Evolutionary conservation across 2,888 invertebrate genomes (phyloP), one percentile per base, ranked within the genome.

Genomic region (Meliscaeva auricollis): DNA sequence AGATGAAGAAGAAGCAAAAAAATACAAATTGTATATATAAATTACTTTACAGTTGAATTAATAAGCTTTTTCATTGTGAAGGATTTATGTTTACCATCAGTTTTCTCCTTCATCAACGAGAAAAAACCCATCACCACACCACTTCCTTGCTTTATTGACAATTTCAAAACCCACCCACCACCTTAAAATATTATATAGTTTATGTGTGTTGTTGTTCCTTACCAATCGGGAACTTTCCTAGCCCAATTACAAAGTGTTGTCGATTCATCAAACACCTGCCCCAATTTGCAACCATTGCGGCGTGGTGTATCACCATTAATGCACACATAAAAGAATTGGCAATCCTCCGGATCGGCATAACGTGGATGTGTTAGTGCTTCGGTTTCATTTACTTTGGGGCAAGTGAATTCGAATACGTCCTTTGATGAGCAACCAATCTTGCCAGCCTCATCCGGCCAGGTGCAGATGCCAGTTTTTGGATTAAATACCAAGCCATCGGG

Each of bases 361-460:
- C 97, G 94, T 0, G 97, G 97, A 92, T 97, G 97, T 0, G 96
- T 96, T 30, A 94, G 94, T 0, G 94, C 97, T 48, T 94, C 94
- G 0, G 94, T 93, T 88, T 96, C 96, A 89, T 95, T 95, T 13
- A 96, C 96, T 89, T 95, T 93, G 0, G 97, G 97, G 88, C 98
- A 97, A 20, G 94, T 94, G 91, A 98, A 98, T 89, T 95, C 93
- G 92, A 97, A 97, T 41, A 97, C 95, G 54, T 97, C 97, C 93
- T 95, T 94, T 8, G 97, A 96, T 2, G 96, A 96, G 90, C 98
- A 98, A 13, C 96, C 96, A 90, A 94, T 95, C 92, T 97, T 96
- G 91, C 97, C 96, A 7, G 97, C 97, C 90, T 97, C 97, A 93
- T 98, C 97, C 0, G 98, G 95, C 98, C 98, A 98, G 20, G 97